These are phyloP conservation scores for Hesperophylax magnus DNA, from an alignment of 1,140 invertebrate species.

Conservation along the genomic window DNA sequence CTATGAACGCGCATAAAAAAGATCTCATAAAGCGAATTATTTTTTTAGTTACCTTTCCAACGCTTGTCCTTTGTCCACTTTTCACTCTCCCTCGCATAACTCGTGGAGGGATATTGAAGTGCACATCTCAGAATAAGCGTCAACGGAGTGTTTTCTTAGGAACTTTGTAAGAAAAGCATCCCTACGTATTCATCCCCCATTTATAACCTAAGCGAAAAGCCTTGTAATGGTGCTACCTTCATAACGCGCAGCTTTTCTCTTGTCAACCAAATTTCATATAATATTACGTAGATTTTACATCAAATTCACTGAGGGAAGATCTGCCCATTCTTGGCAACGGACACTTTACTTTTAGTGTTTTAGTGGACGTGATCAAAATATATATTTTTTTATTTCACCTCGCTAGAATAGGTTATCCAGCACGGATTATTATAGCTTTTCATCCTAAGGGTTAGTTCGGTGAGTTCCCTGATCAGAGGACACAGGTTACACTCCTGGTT, in stretches of 20 bases:
- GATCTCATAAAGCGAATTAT: background rate
- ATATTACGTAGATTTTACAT: background rate
- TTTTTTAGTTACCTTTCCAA: background rate
- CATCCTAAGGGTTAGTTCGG: too few species aligned
- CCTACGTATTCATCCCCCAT: background rate
- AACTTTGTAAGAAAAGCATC: background rate
- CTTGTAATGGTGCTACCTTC: constrained; percentile 11
- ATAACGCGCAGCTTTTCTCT: constrained; percentile 2
- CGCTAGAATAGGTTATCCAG: too few species aligned
- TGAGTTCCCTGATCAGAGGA: too few species aligned
- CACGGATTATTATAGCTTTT: too few species aligned
- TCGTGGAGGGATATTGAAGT: background rate
- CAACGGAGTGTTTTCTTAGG: background rate
- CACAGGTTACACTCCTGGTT: too few species aligned
- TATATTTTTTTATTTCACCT: background rate
- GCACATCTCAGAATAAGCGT: background rate
- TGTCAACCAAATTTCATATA: constrained; percentile 27
- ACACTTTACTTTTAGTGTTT: background rate
- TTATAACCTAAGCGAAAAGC: constrained; percentile 15
- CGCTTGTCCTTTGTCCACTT: background rate
- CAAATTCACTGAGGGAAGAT: background rate
- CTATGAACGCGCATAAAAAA: background rate
- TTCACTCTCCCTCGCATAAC: background rate
- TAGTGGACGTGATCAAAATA: background rate
- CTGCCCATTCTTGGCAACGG: constrained; percentile 1